Conservation (phyloP, 2,797 vertebrate species). For the Hydrophis major region DNA sequence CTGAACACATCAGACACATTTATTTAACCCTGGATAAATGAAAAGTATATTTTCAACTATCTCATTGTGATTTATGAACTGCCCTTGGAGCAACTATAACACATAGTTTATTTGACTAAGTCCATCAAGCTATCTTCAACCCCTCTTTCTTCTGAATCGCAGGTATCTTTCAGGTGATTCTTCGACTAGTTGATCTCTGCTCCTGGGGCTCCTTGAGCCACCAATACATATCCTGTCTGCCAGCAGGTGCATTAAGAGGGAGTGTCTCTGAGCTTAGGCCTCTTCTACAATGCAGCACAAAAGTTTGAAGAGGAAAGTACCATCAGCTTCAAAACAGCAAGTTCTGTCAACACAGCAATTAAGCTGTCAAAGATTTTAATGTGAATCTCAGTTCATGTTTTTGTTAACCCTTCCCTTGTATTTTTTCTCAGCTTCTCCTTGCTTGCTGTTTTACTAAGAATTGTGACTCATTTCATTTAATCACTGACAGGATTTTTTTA, state of each 20-base stretch:
- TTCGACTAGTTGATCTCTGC: slow-evolving; percentile 18
- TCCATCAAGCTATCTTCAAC: neutral
- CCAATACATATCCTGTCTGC: slow-evolving; percentile 33
- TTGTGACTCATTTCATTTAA: slow-evolving; percentile 4
- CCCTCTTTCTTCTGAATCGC: neutral
- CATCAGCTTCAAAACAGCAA: slow-evolving; percentile 32
- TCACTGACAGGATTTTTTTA: neutral
- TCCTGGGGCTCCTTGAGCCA: slow-evolving; percentile 17
- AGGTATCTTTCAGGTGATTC: slow-evolving; percentile 32
- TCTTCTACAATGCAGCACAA: neutral
- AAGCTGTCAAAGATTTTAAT: slow-evolving; percentile 44
- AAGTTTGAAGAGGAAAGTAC: slow-evolving; percentile 34
- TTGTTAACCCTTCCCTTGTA: slow-evolving; percentile 44
- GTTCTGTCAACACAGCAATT: slow-evolving; percentile 50
- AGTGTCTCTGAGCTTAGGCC: slow-evolving; percentile 32
- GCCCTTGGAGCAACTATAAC: neutral
- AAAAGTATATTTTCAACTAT: neutral
- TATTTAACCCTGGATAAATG: neutral
- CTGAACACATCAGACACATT: neutral
- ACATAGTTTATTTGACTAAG: neutral
- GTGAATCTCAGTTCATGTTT: neutral
- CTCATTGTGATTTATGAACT: neutral
- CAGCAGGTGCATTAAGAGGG: slow-evolving; percentile 47
- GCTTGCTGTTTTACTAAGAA: neutral
- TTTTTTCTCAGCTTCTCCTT: neutral